These are phyloP conservation scores for Lamprotornis superbus DNA, from an alignment of 2,113 vertebrate genomes.

Conservation along the genomic window DNA sequence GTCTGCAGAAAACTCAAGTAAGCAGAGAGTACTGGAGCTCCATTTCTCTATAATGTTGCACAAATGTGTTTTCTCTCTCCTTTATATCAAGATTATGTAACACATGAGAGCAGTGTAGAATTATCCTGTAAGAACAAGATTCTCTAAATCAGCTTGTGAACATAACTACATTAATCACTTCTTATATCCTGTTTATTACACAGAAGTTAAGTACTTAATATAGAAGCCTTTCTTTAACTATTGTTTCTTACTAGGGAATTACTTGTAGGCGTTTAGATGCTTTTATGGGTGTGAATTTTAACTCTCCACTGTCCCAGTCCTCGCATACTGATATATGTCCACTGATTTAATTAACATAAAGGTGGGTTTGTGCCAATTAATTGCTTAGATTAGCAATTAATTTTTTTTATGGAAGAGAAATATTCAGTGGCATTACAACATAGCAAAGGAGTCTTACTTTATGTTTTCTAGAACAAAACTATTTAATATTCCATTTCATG, in stretches of 20 bases:
- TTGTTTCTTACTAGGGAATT: background rate
- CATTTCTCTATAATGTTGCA: background rate
- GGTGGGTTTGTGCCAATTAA: background rate
- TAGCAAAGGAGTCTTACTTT: background rate
- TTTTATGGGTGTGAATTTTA: background rate
- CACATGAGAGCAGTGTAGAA: background rate
- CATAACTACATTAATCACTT: background rate
- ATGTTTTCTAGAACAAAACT: background rate
- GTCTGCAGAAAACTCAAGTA: constrained; percentile 98
- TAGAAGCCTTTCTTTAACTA: background rate
- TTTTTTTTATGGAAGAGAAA: background rate
- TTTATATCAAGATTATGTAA: background rate
- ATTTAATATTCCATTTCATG: background rate
- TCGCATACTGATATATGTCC: background rate
- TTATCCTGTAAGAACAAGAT: background rate
- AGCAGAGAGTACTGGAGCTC: constrained; percentile 58
- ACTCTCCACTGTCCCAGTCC: background rate
- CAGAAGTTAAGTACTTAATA: background rate
- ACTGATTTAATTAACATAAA: background rate
- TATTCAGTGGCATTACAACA: background rate
- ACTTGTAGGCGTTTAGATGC: background rate
- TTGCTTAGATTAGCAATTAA: background rate
- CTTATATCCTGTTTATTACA: background rate
- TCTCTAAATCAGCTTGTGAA: background rate
- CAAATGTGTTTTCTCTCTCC: background rate